Conservation (phyloP, 2,888 invertebrate genomes). For the Xestoiulus laeticollis region DNA sequence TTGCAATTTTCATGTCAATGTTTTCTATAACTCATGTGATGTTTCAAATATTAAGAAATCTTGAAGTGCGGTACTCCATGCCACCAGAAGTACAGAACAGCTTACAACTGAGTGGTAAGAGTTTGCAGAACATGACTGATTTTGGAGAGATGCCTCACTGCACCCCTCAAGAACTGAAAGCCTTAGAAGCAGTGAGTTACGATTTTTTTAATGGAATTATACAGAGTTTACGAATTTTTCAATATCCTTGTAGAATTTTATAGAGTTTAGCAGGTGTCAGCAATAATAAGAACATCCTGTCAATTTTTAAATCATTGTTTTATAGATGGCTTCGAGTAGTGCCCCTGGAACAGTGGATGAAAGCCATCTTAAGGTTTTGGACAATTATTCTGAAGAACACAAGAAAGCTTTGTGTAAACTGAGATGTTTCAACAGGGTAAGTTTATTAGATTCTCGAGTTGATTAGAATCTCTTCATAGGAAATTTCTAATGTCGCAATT, state of each 20-base stretch:
- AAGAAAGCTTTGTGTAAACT: constrained; percentile 47
- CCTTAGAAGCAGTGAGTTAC: constrained; percentile 52
- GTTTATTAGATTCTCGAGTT: not conserved
- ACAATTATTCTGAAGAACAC: constrained; percentile 50
- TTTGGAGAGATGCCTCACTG: constrained; percentile 48
- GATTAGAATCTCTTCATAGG: not conserved
- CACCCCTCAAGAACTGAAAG: constrained; percentile 47
- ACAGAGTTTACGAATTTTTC: too few species aligned
- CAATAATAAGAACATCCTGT: too few species aligned
- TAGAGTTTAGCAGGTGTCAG: too few species aligned
- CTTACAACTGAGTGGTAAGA: not conserved
- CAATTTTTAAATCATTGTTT: not conserved
- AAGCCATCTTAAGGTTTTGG: constrained; percentile 6
- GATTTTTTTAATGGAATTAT: too few species aligned
- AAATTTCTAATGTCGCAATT: not conserved
- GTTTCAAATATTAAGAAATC: constrained; percentile 46
- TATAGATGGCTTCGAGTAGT: constrained; percentile 43
- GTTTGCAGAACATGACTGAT: not conserved
- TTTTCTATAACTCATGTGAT: not conserved
- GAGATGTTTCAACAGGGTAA: constrained; percentile 48
- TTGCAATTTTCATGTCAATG: too few species aligned
- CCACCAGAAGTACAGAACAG: constrained; percentile 22
- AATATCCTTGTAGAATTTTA: not conserved
- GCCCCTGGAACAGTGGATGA: constrained; percentile 36
- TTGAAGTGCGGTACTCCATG: constrained; percentile 55